These are phyloP conservation scores for Labeo catla DNA, from an alignment of 2,113 vertebrate species.

Conservation along the genomic window DNA sequence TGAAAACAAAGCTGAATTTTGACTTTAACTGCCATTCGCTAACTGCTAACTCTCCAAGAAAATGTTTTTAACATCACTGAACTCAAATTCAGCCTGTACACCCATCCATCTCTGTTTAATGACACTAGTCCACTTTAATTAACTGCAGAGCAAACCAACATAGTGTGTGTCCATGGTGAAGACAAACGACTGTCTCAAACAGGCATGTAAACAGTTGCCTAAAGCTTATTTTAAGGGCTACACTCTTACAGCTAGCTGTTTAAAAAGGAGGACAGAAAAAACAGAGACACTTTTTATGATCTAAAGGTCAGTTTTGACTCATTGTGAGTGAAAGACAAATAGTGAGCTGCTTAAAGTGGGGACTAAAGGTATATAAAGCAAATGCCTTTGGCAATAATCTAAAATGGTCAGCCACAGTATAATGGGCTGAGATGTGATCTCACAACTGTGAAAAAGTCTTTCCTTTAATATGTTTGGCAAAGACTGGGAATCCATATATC, in stretches of 20 bases:
- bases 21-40: neutral
- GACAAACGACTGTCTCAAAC: constrained; percentile 9
- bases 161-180: constrained; percentile 56
- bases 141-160: constrained; percentile 39
- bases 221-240: constrained; percentile 23
- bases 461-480: constrained; percentile 13
- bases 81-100: constrained; percentile 41
- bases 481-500: constrained; percentile 7
- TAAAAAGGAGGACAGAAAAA: constrained; percentile 1
- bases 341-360: neutral
- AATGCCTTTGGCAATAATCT: neutral
- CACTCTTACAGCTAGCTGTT: neutral
- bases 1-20: too few relatives aligned
- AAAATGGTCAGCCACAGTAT: neutral
- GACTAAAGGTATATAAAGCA: neutral
- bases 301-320: constrained; percentile 20
- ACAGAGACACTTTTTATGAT: constrained; percentile 9
- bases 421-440: neutral
- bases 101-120: constrained; percentile 25
- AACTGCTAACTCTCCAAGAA: neutral
- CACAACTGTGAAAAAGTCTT: neutral
- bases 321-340: constrained; percentile 28
- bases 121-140: constrained; percentile 53
- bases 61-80: neutral
- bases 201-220: constrained; percentile 41